Evolutionary conservation across 2,888 invertebrate genomes (phyloP), one percentile per base, ranked within the genome.

Genomic region (Lepidocyrtoides sp.): DNA sequence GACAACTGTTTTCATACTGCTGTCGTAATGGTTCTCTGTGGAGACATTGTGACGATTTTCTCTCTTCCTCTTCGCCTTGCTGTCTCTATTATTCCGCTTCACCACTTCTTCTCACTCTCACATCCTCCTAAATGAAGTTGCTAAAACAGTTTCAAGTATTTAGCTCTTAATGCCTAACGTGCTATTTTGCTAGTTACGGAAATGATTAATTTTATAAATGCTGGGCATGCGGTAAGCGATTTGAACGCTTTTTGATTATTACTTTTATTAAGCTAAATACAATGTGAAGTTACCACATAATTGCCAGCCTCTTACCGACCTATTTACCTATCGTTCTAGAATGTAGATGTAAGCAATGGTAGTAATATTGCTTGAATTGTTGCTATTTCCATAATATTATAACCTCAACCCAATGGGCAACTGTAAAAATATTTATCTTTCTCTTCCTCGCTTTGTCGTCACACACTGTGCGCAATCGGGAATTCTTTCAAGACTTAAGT

Each of bases 1-100:
- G 66, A 77, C 87, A 32, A 81, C 79, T 87, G 79, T 66, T 79
- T 87, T 87, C 79, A 66, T 87, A 87, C 10, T 10, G 79, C 54
- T 51, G 12, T 36, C 66, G 48, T 79, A 87, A 87, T 87, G 23
- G 79, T 66, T 51, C 87, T 87, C 87, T 51, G 75, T 14, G 44
- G 87, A 66, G 66, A 63, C 87, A 60, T 81, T 51, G 66, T 66
- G 63, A 87, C 48, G 79, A 87, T 79, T 75, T 75, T 23, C 51
- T 14, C 29, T 54, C 23, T 41, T 72, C 72, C 44, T 20, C 63
- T 20, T 12, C 66, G 20, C 66, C 32, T 66, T 32, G 12, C 2
- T 26, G 12, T 26, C 29, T 2, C 23, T 63, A 29, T 54, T 54
- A 2, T n/a, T 3, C 54, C 54, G 23, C 32, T 66, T 66, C 66